phyloP scores from a whole-genome alignment of 2,113 vertebrate genomes.

The Pleuronectes platessa region DNA sequence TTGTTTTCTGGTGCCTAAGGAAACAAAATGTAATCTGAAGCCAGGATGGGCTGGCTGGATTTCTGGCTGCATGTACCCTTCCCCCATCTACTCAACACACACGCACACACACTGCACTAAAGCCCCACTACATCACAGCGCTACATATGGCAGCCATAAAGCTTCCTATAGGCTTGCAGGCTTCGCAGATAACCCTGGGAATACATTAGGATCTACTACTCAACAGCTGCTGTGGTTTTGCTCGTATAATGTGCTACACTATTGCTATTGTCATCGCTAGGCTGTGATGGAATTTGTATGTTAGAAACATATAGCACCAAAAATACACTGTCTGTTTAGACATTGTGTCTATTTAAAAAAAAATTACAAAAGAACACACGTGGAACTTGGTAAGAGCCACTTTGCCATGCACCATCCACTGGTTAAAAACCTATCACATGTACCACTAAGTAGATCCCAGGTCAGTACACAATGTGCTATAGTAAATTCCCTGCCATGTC shows the following conservation, averaged over 20 bases:
- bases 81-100: constrained; percentile 53
- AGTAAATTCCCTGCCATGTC: background rate
- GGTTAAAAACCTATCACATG: too few relatives aligned
- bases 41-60: constrained; percentile 64
- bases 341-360: background rate
- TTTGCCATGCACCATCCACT: background rate
- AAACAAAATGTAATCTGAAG: constrained; percentile 77
- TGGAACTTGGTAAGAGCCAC: background rate
- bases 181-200: constrained; percentile 64
- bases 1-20: constrained; percentile 77
- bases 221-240: constrained; percentile 53
- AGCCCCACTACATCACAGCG: constrained; percentile 48
- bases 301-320: background rate
- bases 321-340: constrained; percentile 2
- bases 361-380: background rate
- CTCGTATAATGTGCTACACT: constrained; percentile 17
- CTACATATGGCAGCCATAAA: constrained; percentile 63
- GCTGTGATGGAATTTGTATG: background rate
- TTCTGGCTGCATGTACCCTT: constrained; percentile 57
- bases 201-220: constrained; percentile 44
- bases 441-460: background rate
- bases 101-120: constrained; percentile 22
- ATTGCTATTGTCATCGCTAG: background rate
- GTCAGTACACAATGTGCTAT: background rate
- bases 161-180: constrained; percentile 61